Percentiles rank a stretch among this genome's conserved stretches.
These are phyloP conservation scores for Oscheius sp. DNA, from an alignment of 1,140 invertebrate species.

Conservation along the genomic window DNA sequence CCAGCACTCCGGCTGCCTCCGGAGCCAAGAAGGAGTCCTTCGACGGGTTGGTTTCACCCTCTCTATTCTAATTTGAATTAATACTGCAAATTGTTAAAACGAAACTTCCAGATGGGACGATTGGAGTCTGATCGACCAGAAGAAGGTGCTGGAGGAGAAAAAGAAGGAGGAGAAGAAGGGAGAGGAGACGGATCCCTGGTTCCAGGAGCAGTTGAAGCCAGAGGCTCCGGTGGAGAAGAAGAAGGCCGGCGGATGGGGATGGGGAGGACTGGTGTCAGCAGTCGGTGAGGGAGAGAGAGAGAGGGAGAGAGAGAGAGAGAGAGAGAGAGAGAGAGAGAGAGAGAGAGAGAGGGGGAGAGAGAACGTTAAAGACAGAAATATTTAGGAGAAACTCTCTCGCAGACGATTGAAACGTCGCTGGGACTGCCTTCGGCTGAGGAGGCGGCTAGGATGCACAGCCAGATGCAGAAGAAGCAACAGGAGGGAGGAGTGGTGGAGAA, in stretches of 20 bases:
- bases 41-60: not conserved
- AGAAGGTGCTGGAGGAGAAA: not conserved
- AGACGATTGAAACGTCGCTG: constrained; percentile 48
- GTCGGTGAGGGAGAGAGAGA: constrained; percentile 38
- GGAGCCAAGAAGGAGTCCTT: constrained; percentile 12
- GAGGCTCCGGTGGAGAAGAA: not conserved
- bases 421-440: constrained; percentile 48
- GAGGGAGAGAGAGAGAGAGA: not conserved
- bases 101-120: not conserved
- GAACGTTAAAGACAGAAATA: no score
- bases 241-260: constrained; percentile 39
- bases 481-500: not conserved
- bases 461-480: constrained; percentile 33
- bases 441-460: constrained; percentile 33
- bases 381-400: constrained; percentile 49
- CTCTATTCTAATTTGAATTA: not conserved
- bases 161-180: no score
- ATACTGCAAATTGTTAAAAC: not conserved
- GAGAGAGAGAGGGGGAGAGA: no score
- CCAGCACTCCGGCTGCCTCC: no score
- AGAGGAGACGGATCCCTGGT: not conserved
- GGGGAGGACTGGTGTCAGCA: constrained; percentile 45
- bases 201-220: no score
- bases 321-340: not conserved
- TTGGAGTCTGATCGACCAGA: constrained; percentile 14